Conservation (phyloP, 2,797 vertebrate species). For the Rhinogobio ventralis region DNA sequence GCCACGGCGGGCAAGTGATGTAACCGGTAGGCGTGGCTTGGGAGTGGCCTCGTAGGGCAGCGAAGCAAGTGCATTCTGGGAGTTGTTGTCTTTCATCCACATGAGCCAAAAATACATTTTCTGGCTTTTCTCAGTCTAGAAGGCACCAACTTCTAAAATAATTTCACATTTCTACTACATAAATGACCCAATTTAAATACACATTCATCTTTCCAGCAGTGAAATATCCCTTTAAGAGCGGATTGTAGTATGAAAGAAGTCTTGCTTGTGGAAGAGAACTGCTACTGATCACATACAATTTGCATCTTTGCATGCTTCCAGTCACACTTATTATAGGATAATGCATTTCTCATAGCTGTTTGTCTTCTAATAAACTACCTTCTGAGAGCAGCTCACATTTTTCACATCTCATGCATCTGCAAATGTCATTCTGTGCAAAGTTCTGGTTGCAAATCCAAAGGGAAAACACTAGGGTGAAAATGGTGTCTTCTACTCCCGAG, state of each 20-base stretch:
- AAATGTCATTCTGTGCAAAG: constrained; percentile 23
- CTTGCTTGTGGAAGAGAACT: background rate
- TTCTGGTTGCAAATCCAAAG: constrained; percentile 10
- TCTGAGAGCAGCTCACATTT: constrained; percentile 12
- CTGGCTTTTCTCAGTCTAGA: no score
- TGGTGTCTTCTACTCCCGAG: background rate
- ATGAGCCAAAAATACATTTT: no score
- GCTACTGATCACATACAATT: background rate
- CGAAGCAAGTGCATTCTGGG: no score
- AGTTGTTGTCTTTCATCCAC: no score
- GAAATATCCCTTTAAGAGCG: no score
- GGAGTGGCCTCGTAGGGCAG: no score
- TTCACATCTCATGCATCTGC: background rate
- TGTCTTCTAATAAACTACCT: constrained; percentile 13
- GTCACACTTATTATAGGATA: constrained; percentile 14
- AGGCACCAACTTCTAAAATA: no score
- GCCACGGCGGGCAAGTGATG: no score
- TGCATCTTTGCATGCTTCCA: constrained; percentile 12
- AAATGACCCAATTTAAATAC: no score
- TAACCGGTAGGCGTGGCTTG: no score
- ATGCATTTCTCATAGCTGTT: constrained; percentile 24
- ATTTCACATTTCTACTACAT: no score
- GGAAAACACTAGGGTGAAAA: constrained; percentile 18
- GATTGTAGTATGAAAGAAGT: constrained; percentile 4
- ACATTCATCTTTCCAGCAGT: no score